Percentiles rank a stretch among this genome's conserved stretches.
These are phyloP conservation scores for Miopithecus talapoin DNA, from an alignment of 2,797 vertebrate genomes.

Conservation along the genomic window DNA sequence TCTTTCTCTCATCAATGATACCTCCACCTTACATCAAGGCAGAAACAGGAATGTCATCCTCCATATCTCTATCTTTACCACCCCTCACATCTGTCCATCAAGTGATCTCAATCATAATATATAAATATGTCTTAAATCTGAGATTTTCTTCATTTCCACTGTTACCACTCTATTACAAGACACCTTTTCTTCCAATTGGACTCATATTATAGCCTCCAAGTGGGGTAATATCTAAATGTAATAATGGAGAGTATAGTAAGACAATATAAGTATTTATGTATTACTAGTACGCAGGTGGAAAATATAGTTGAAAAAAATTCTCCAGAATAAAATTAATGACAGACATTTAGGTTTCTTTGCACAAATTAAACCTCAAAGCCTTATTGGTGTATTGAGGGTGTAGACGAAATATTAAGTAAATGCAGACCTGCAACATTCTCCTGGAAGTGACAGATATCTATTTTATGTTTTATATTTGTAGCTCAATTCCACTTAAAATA, in stretches of 20 bases:
- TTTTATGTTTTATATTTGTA: constrained; percentile 16
- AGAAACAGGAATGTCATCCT: neutral
- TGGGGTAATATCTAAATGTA: neutral
- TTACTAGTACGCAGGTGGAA: neutral
- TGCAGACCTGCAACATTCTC: neutral
- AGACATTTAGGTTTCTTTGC: neutral
- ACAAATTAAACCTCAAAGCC: constrained; percentile 9
- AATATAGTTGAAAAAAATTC: constrained; percentile 15
- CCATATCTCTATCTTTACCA: neutral
- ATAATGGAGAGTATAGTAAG: neutral
- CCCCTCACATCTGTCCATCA: neutral
- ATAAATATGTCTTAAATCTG: neutral
- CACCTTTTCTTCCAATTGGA: neutral
- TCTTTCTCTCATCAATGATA: neutral
- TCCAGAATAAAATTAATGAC: neutral
- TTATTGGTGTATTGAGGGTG: neutral
- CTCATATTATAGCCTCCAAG: neutral
- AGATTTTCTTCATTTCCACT: neutral
- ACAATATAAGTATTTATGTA: neutral
- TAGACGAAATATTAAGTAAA: constrained; percentile 15
- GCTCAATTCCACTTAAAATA: constrained; percentile 51
- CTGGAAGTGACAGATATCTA: neutral
- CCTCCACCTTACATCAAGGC: neutral
- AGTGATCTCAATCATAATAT: neutral
- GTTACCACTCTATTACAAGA: neutral